A percentile compares a stretch with the other conserved stretches of the same genome.
These are phyloP conservation scores for Calonectris borealis DNA, from an alignment of 2,113 vertebrate genomes.

Conservation along the genomic window DNA sequence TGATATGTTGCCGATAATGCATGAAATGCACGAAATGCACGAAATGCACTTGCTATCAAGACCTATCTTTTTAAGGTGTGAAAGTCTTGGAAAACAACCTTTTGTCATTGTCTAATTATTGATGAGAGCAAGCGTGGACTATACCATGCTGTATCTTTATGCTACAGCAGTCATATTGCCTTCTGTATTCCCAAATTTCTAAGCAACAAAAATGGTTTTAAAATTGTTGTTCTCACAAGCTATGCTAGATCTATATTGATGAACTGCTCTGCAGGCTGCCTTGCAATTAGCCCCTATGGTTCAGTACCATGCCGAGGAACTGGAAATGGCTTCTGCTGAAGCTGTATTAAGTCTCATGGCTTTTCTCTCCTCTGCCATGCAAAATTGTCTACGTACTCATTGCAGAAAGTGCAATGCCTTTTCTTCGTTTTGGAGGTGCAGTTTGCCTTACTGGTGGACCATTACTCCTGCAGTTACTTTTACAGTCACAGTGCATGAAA, in stretches of 20 bases:
- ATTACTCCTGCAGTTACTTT: neutral
- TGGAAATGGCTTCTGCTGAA: neutral
- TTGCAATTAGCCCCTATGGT: neutral
- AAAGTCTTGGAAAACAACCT: neutral
- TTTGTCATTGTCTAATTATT: neutral
- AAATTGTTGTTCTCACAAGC: neutral
- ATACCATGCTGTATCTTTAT: neutral
- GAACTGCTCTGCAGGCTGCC: neutral
- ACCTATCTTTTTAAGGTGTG: neutral
- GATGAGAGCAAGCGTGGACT: neutral
- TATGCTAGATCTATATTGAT: neutral
- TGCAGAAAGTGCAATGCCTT: neutral
- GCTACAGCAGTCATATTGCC: neutral
- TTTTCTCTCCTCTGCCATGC: neutral
- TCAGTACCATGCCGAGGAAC: neutral
- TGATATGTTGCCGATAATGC: neutral
- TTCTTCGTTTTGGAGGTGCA: neutral
- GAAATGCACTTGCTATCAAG: neutral
- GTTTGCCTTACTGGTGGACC: neutral
- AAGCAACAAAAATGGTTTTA: neutral
- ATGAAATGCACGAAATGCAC: neutral
- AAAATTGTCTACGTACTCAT: fast-evolving
- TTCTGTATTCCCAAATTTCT: neutral
- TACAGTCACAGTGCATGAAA: neutral
- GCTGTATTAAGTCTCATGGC: neutral